Percentiles rank a stretch among this genome's conserved stretches.
These are phyloP conservation scores for Melopsittacus undulatus DNA, from an alignment of 2,797 vertebrate genomes.

Conservation along the genomic window DNA sequence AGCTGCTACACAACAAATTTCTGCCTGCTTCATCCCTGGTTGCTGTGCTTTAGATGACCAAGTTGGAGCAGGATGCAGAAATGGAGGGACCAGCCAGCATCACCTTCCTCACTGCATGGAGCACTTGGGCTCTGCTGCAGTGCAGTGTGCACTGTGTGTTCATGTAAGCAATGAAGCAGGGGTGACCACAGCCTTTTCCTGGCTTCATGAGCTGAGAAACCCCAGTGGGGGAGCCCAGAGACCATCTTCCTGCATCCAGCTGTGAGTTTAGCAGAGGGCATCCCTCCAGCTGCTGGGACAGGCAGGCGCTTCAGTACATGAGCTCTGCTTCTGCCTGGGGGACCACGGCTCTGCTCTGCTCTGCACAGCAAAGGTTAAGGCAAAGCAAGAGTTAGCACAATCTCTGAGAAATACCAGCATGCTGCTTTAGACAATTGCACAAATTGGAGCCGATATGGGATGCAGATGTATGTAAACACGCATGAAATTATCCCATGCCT, in stretches of 20 bases:
- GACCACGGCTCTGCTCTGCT: neutral
- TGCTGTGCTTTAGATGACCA: neutral
- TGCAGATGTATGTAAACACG: constrained; percentile 70
- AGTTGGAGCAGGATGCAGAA: neutral
- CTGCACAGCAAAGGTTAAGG: constrained; percentile 38
- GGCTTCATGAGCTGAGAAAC: neutral
- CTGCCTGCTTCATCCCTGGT: neutral
- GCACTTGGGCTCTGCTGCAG: neutral
- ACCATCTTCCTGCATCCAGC: neutral
- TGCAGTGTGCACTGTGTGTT: neutral
- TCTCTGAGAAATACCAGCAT: constrained; percentile 46
- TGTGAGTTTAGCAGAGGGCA: neutral
- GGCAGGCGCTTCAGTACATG: neutral
- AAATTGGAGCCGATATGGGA: constrained; percentile 55
- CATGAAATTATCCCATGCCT: constrained; percentile 57
- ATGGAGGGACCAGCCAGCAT: neutral
- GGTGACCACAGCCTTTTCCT: neutral
- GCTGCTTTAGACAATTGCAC: constrained; percentile 64
- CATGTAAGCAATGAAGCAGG: neutral
- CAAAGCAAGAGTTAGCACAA: neutral
- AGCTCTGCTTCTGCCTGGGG: neutral
- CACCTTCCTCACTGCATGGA: neutral
- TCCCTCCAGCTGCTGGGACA: neutral
- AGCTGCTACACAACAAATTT: neutral
- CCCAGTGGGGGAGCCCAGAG: neutral